Evolutionary conservation across 2,888 invertebrate species (phyloP).

Genomic region (Smittia aterrima): DNA sequence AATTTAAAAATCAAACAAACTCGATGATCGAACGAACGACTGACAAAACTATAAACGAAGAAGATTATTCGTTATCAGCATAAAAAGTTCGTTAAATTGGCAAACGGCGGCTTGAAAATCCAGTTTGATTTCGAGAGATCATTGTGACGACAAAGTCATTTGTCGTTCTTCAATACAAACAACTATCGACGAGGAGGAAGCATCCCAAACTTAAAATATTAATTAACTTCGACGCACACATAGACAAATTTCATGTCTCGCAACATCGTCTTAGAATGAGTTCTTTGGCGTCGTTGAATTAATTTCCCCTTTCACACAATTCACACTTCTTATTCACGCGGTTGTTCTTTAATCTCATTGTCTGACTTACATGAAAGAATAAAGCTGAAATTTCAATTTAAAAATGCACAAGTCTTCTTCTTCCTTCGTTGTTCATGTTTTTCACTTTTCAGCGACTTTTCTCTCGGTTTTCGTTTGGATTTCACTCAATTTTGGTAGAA

Average conservation of each 20-base stretch:
- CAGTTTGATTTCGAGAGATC: slow-evolving; percentile 1
- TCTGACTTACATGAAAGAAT: slow-evolving; percentile 17
- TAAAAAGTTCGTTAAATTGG: slow-evolving; percentile 19
- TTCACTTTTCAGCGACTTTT: not conserved
- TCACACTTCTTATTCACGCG: not conserved
- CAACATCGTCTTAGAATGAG: slow-evolving; percentile 19
- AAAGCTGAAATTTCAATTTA: slow-evolving; percentile 23
- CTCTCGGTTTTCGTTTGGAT: not conserved
- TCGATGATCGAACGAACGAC: not conserved
- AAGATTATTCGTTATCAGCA: slow-evolving; percentile 20
- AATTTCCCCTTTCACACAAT: not conserved
- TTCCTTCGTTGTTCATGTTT: slow-evolving; percentile 36
- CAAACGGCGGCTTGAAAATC: slow-evolving; percentile 1
- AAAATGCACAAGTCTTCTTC: slow-evolving; percentile 26
- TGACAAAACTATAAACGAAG: not conserved
- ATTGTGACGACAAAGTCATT: not conserved
- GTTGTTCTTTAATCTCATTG: not conserved
- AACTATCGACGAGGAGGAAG: slow-evolving; percentile 4
- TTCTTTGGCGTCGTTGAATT: not conserved
- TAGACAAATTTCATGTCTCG: not conserved
- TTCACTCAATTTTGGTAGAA: not conserved
- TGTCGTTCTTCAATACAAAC: slow-evolving; percentile 4
- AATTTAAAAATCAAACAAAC: not conserved
- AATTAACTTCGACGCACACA: slow-evolving; percentile 26
- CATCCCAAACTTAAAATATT: slow-evolving; percentile 22